Conservation (phyloP, 2,113 vertebrate genomes). For the Burhinus oedicnemus region DNA sequence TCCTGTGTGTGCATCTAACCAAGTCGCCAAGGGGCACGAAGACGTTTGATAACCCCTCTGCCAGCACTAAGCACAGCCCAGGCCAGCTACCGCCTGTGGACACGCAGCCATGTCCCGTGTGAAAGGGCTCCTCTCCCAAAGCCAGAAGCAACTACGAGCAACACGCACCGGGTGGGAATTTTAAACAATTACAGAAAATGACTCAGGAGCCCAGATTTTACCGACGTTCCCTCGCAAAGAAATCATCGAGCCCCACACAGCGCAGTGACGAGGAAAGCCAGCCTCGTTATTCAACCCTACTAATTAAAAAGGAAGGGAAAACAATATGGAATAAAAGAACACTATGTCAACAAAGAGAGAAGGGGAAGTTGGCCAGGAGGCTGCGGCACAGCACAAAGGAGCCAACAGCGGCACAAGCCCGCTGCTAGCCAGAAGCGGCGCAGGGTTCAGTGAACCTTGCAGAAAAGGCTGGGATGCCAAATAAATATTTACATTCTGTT, state of each 20-base stretch:
- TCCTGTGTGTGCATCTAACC: accelerated
- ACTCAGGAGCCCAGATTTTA: neutral
- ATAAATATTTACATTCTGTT: neutral
- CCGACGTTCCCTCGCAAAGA: accelerated
- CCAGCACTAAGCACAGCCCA: neutral
- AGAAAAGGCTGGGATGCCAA: neutral
- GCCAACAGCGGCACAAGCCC: accelerated
- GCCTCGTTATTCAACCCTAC: neutral
- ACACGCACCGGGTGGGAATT: neutral
- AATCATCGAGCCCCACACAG: accelerated
- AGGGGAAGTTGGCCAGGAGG: neutral
- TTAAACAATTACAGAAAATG: neutral
- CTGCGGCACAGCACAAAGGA: neutral
- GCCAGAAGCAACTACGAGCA: accelerated
- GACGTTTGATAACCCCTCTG: accelerated
- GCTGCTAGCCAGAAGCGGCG: accelerated
- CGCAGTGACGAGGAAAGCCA: accelerated
- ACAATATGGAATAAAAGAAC: neutral
- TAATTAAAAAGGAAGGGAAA: neutral
- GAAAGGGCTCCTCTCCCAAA: neutral
- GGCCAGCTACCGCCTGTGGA: accelerated
- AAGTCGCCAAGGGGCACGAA: neutral
- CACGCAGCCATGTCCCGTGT: accelerated
- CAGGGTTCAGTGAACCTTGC: neutral
- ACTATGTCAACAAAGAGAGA: neutral